Evolutionary conservation across 2,888 invertebrate genomes (phyloP), one percentile per base, ranked within the genome.

Genomic region (Trilocha varians): DNA sequence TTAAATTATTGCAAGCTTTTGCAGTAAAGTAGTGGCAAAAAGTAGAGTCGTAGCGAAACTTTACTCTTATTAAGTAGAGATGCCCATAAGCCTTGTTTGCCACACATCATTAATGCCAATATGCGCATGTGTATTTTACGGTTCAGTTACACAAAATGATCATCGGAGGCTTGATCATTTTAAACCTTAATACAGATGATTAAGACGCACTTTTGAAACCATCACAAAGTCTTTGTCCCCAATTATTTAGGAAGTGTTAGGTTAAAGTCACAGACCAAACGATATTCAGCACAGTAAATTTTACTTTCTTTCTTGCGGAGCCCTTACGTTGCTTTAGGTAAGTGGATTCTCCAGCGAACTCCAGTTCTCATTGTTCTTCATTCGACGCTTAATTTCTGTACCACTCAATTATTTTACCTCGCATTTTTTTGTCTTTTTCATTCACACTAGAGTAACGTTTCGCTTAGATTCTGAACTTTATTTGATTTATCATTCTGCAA

Each of bases 241-340:
- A n/a, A n/a, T n/a, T n/a, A n/a, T n/a, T n/a, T n/a, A n/a, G n/a
- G n/a, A n/a, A n/a, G n/a, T n/a, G n/a, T n/a, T n/a, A n/a, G n/a
- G 75, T 72, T 54, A 69, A 52, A 51, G 57, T 66, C 67, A 69
- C 70, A 59, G 58, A 62, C 65, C 67, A 70, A n/a, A n/a, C n/a
- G n/a, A 70, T 70, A 70, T 72, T 72, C 65, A 80, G 84, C 85
- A 84, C 84, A 80, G 82, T 85, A 78, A 80, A 84, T 66, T 77
- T 83, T 84, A 78, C 69, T 84, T 85, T 84, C 70, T 84, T 85
- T 85, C 83, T 85, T 85, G 85, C 85, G 85, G 85, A 85, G 85
- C 80, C 84, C 84, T 83, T 84, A 79, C 82, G 78, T 84, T 83
- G 79, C 72, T 62, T 70, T 83, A 83, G 85, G 85, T 85, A 78